Evolutionary conservation across 2,113 vertebrate species (phyloP), one percentile per base, ranked within the genome.

Genomic region (Ceyx melanurus): DNA sequence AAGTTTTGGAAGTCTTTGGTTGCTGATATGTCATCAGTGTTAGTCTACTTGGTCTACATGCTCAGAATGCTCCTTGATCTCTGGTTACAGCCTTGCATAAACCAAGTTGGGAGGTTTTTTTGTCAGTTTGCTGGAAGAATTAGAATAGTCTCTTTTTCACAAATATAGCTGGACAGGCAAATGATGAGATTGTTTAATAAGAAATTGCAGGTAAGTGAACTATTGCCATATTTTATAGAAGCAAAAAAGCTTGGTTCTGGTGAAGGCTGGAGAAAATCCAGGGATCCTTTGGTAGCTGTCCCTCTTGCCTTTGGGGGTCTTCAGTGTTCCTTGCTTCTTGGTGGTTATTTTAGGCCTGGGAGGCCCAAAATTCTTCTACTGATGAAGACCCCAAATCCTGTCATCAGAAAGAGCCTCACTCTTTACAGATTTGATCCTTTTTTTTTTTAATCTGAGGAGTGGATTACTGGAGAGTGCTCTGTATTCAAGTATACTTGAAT

Each of bases 271-370:
- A 73, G 35, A 48, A 48, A 25, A 64, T 50, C 6, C 4, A 46
- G 17, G 22, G 2, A 2, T 62, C 23, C 5, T 78, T 12, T 58
- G 1, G 4, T 60, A 26, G 8, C 11, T 9, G 73, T 14, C 19
- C 19, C 4, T 37, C 18, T 42, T 43, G 6, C 0, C 0, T 68
- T 13, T 28, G 19, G 22, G 4, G 2, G 1, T 43, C 71, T 62
- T 19, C 3, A 18, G 20, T 37, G 8, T 67, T 33, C 11, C 4
- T 51, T 84, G 12, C 13, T 61, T 31, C 31, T 58, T 37, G 15
- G 5, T 70, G n/a, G 6, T 8, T 62, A 0, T 33, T 95, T 84
- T 12, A 51, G 42, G 7, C 15, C 19, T 88, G 28, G 16, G 8
- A 65, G 25, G 8, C 48, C 31, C 16, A 71, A 40, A 85, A 28